Conservation (phyloP, 2,888 invertebrate species). For the Ferrisia virgata region DNA sequence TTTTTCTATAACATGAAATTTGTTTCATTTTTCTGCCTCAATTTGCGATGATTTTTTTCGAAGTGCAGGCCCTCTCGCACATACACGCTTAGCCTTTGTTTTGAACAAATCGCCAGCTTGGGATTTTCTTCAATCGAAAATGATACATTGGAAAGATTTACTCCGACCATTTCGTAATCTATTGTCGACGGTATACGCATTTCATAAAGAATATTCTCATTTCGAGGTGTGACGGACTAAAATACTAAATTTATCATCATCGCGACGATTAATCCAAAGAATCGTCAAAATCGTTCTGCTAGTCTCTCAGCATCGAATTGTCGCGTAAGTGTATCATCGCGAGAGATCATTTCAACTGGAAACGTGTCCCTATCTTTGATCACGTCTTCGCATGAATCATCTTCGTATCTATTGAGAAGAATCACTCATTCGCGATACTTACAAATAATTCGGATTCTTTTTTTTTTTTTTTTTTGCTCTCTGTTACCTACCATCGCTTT, state of each 20-base stretch:
- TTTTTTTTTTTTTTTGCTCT: neutral
- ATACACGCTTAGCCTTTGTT: too few species aligned
- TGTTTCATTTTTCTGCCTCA: too few species aligned
- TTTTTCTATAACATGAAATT: too few species aligned
- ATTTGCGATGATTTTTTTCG: too few species aligned
- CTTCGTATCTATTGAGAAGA: neutral
- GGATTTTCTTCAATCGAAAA: neutral
- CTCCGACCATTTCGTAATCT: neutral
- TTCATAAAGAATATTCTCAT: neutral
- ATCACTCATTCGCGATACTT: neutral
- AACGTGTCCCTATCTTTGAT: neutral
- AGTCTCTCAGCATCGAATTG: neutral
- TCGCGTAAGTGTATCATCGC: neutral
- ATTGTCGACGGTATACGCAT: neutral
- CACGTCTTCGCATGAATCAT: neutral
- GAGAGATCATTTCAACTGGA: neutral
- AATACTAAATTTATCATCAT: neutral
- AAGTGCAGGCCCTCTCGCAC: too few species aligned
- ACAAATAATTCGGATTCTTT: neutral
- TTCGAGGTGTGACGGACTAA: neutral
- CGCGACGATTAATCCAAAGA: neutral
- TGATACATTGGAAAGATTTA: neutral
- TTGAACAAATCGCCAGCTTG: neutral
- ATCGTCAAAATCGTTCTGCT: neutral
- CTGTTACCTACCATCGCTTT: too few species aligned